Base-by-base conservation (phyloP, 2,888 invertebrate species). In the Scaptomyza parva region DNA sequence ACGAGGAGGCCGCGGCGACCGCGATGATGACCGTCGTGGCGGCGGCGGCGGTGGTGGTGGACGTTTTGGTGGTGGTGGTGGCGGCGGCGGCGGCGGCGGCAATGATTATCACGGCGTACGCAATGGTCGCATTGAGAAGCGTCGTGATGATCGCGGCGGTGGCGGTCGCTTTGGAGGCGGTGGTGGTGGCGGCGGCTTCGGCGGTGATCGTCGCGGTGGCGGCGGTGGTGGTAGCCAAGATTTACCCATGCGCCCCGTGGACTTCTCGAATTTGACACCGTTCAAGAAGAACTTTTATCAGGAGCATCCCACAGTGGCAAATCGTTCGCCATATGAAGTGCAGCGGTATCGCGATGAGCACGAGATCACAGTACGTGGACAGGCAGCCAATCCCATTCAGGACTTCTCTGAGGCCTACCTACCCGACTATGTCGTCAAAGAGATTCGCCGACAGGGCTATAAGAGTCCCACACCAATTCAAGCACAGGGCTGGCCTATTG, bases 401-500 rank as follows among this genome's bases (percentile, higher is more conserved):
- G 93, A 93, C 72, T 97, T 97, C 92, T 94, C 94, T 59, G 97
- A 97, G 92, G 95, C 94, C 14, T 94, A 94, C 78, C 95, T 96
- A 86, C 96, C 96, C 28, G 95, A 96, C 84, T 95, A 95, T 89
- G 95, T 95, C 0, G 93, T 94, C 91, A 93, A 94, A 70, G 94
- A 94, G 77, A 94, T 95, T 54, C 92, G 91, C 44, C 93, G 92
- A 24, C 95, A 94, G 91, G 96, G 95, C 18, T 96, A 95, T 89
- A 93, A 94, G 51, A 93, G 94, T 37, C 97, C 97, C 0, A 97
- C 97, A 18, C 93, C 96, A 0, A 97, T 97, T 88, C 97, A 97
- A 92, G 95, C 96, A 0, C 96, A 96, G 89, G 96, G 96, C 8
- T 97, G 97, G 97, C 97, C 97, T 3, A 96, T 97, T 84, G 95